phyloP scores from a whole-genome alignment of 2,888 invertebrate genomes.

The Escarpia spicata region DNA sequence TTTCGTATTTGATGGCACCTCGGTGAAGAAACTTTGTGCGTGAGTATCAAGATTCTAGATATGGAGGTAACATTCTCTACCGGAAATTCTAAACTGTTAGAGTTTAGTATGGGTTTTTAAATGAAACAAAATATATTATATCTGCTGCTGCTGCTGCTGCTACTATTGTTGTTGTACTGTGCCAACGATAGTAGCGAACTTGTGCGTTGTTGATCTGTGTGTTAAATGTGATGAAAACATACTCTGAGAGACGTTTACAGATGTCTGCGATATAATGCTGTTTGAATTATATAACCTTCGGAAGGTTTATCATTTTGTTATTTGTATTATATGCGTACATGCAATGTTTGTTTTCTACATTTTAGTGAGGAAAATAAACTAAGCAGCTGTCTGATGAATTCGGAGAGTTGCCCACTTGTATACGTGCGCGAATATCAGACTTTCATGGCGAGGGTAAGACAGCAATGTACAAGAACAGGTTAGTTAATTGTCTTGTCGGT shows the following conservation, averaged over 20 bases:
- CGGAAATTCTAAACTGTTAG: no score
- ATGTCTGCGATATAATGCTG: no score
- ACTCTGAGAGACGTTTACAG: no score
- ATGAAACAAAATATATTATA: no score
- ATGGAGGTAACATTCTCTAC: no score
- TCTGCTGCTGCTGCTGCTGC: no score
- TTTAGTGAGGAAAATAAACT: neutral
- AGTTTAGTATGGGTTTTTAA: no score
- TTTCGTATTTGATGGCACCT: neutral
- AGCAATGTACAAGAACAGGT: neutral
- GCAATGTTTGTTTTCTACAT: neutral
- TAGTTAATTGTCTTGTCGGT: neutral
- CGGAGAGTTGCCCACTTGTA: neutral
- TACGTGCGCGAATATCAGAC: neutral
- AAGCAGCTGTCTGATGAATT: neutral
- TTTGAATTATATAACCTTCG: no score
- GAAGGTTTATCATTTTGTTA: neutral
- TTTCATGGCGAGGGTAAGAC: neutral
- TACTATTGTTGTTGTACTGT: no score
- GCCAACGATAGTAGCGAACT: no score
- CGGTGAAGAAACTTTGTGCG: neutral
- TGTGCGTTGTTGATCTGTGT: no score
- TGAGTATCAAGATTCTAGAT: neutral
- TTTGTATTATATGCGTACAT: neutral
- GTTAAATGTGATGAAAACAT: no score